phyloP scores from a whole-genome alignment of 2,113 vertebrate species.

The Oophaga pumilio region DNA sequence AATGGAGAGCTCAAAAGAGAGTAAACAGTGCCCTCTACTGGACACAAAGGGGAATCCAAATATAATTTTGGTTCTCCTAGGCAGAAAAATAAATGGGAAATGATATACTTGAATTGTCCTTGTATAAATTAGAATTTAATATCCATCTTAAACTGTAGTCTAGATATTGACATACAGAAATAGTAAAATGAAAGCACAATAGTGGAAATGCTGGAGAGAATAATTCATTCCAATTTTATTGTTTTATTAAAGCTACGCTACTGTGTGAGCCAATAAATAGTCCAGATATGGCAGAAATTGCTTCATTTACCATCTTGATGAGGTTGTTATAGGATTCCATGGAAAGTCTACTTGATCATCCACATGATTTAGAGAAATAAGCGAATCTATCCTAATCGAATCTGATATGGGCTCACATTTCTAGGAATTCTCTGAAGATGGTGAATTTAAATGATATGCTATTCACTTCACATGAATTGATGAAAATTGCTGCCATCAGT shows the following conservation, averaged over 20 bases:
- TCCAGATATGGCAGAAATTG: not conserved
- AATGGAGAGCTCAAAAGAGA: conserved; percentile 5
- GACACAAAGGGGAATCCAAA: not conserved
- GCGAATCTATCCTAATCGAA: no score
- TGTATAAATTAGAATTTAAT: conserved; percentile 39
- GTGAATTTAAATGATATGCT: no score
- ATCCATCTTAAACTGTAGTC: not conserved
- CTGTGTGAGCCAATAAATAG: not conserved
- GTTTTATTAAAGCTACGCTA: not conserved
- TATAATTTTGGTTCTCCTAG: not conserved
- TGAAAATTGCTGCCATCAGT: no score
- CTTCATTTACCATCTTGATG: not conserved
- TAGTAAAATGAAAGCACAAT: not conserved
- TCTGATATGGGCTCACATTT: no score
- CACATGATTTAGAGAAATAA: no score
- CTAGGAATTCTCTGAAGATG: no score
- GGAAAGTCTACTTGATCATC: not conserved
- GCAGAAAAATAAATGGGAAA: not conserved
- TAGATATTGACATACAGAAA: not conserved
- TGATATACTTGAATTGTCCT: conserved; percentile 32
- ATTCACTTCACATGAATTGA: no score
- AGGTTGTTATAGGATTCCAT: not conserved
- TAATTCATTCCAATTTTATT: not conserved
- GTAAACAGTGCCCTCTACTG: conserved; percentile 49
- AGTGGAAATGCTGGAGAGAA: not conserved